Percentiles rank a stretch among this genome's conserved stretches.
Conservation (phyloP, 2,113 vertebrate genomes). For the Campylorhamphus procurvoides region DNA sequence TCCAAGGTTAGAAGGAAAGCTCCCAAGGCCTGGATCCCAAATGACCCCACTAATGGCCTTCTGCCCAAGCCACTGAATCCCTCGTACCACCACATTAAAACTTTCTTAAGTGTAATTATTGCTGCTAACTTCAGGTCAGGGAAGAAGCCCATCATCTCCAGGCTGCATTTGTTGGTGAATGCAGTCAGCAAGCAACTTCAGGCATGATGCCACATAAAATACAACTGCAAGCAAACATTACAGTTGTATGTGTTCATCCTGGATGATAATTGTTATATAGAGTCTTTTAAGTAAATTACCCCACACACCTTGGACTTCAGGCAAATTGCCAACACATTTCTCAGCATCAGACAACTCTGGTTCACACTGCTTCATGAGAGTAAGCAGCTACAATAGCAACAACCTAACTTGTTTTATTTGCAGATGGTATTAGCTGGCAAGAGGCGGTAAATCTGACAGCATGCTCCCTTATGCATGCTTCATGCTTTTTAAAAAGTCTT, state of each 20-base stretch:
- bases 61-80: not conserved
- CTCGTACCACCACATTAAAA: not conserved
- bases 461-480: not conserved
- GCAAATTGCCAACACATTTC: not conserved
- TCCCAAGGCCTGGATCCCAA: not conserved
- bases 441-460: not conserved
- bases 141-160: not conserved
- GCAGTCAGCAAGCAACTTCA: not conserved
- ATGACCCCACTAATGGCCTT: not conserved
- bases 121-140: not conserved
- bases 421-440: not conserved
- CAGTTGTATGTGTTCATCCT: not conserved
- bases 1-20: not conserved
- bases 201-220: not conserved
- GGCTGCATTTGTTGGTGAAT: not conserved
- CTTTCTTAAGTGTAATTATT: not conserved
- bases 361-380: not conserved
- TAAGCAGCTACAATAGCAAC: slow-evolving; percentile 27
- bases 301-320: not conserved
- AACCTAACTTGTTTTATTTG: slow-evolving; percentile 15
- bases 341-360: not conserved
- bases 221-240: not conserved
- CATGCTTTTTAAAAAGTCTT: not conserved
- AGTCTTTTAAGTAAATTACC: not conserved
- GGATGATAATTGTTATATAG: not conserved